Evolutionary conservation across 2,797 vertebrate species (phyloP).

Genomic region (Coregonus sp.): DNA sequence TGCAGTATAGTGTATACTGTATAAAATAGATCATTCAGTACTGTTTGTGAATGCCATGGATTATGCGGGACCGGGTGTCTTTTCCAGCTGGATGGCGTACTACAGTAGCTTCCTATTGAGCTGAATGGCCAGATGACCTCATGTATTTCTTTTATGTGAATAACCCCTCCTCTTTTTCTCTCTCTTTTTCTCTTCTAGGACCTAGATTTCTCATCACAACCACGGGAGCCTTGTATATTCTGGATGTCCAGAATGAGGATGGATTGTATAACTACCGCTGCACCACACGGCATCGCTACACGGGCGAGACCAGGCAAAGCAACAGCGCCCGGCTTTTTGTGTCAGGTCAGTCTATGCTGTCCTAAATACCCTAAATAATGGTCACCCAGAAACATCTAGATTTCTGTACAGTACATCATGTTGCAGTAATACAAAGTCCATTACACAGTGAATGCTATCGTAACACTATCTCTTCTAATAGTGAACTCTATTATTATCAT

Average conservation of each 20-base stretch:
- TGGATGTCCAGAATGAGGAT: constrained; percentile 98
- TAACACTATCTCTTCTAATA: no score
- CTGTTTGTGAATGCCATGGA: not conserved
- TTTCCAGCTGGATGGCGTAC: not conserved
- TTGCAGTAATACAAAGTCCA: not conserved
- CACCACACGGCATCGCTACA: constrained; percentile 95
- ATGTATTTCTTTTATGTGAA: not conserved
- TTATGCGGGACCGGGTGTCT: not conserved
- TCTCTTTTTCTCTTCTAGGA: constrained; percentile 77
- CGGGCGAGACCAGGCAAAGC: constrained; percentile 96
- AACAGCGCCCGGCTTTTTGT: constrained; percentile 98
- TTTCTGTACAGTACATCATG: not conserved
- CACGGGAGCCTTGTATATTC: constrained; percentile 99
- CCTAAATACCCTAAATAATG: not conserved
- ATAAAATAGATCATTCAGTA: not conserved
- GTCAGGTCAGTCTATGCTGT: constrained; percentile 79
- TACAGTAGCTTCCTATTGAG: not conserved
- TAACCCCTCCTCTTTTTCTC: not conserved
- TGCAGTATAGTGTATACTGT: not conserved
- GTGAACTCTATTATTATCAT: not conserved
- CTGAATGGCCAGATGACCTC: not conserved
- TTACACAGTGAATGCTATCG: not conserved
- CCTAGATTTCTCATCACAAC: constrained; percentile 99
- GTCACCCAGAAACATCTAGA: not conserved
- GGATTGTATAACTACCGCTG: constrained; percentile 99